phyloP scores from a whole-genome alignment of 2,797 vertebrate genomes.

The Cossypha niveicapilla region DNA sequence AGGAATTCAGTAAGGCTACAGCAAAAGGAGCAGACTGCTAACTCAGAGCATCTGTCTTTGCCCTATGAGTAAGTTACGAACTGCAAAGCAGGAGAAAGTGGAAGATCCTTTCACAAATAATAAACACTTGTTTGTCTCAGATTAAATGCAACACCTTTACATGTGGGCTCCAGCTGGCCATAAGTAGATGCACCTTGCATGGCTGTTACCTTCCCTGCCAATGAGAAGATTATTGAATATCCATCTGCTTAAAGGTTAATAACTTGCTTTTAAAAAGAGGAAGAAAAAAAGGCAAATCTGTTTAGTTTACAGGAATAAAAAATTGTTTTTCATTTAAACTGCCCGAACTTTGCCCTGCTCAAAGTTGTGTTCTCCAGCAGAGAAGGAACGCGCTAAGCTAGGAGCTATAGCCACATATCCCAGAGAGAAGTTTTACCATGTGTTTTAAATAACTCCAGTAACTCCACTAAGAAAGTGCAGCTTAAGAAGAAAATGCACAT shows the following conservation, averaged over 20 bases:
- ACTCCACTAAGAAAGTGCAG: neutral
- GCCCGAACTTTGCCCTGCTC: constrained; percentile 5
- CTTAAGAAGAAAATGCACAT: neutral
- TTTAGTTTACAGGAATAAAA: constrained; percentile 59
- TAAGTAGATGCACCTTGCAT: constrained; percentile 39
- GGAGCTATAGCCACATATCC: neutral
- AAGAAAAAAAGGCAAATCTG: constrained; percentile 45
- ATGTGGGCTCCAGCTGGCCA: constrained; percentile 66
- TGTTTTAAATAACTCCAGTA: neutral
- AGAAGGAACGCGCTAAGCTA: neutral
- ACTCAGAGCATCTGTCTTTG: constrained; percentile 34
- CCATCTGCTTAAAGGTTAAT: constrained; percentile 57
- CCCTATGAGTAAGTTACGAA: constrained; percentile 25
- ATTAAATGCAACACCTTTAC: constrained; percentile 73
- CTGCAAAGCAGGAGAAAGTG: constrained; percentile 58
- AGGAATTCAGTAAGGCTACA: constrained; percentile 1
- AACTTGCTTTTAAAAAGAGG: constrained; percentile 40
- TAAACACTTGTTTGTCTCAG: constrained; percentile 68
- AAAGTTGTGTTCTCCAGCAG: neutral
- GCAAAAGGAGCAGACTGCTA: neutral
- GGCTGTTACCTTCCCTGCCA: constrained; percentile 37
- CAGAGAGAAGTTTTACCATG: neutral
- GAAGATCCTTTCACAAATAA: constrained; percentile 63
- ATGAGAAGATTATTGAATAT: constrained; percentile 30
- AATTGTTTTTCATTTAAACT: constrained; percentile 44